Base-by-base conservation (phyloP, 2,888 invertebrate genomes). In the Tetragonisca angustula region DNA sequence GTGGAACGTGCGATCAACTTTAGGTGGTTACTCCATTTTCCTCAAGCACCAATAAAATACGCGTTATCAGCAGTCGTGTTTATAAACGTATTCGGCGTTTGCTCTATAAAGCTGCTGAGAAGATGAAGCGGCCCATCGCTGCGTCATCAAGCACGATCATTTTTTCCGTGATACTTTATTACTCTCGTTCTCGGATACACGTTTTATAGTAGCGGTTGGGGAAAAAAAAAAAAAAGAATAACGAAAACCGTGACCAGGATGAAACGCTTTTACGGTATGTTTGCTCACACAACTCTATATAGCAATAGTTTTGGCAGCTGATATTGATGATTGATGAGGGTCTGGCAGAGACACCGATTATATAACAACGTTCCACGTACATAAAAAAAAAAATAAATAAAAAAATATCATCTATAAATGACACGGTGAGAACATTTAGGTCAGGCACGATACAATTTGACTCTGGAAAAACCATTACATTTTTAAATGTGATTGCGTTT, bases 321-420 rank as follows among this genome's bases (percentile, higher is more conserved):
- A 91, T 92, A 90, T 84, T 78, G 83, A 89, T 92, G 93, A 93
- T 92, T 88, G 92, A 93, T 93, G 91, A 89, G 84, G 87, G 87
- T 88, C 92, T 92, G 91, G 86, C 85, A 76, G 83, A 84, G 91
- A 91, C 91, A 90, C 85, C 88, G 88, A 90, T 89, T 89, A 88
- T 88, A 88, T 87, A 85, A 90, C 84, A 81, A 81, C 75, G 77
- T 69, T 75, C 79, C 69, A 78, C 72, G 49, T 56, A 75, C 62
- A 71, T 79, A 79, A 87, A 83, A 86, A 85, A 62, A 61, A 27
- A 0, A 81, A 86, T 32, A 61, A 61, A 77, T 0, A 79, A 86
- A 62, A 61, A 61, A 77, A 71, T 72, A 54, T 77, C 81, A 85
- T 72, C 71, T 71, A 86, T 74, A 83, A 84, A 80, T 56, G 83